These are phyloP conservation scores for Pholis gunnellus DNA, from an alignment of 2,113 vertebrate species.

Conservation along the genomic window DNA sequence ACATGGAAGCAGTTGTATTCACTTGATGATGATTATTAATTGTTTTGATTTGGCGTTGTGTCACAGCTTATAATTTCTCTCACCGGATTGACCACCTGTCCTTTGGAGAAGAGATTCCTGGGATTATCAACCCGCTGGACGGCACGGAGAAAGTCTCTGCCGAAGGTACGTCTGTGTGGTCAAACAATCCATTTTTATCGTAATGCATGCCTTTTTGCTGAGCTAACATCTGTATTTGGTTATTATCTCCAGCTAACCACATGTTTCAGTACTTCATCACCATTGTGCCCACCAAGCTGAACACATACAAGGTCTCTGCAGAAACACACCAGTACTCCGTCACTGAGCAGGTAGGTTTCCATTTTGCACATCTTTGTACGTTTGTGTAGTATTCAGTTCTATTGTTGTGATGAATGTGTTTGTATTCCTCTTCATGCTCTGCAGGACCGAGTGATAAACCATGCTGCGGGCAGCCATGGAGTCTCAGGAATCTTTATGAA, in stretches of 20 bases:
- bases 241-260: constrained; percentile 89
- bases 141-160: constrained; percentile 95
- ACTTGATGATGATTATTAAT: background rate
- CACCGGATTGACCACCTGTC: constrained; percentile 98
- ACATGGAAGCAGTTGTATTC: background rate
- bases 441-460: constrained; percentile 95
- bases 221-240: background rate
- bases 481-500: constrained; percentile 99
- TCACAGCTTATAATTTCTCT: constrained; percentile 96
- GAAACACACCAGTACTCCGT: constrained; percentile 98
- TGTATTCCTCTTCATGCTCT: background rate
- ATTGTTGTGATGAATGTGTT: background rate
- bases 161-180: constrained; percentile 86
- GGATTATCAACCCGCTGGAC: constrained; percentile 95
- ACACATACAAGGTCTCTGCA: constrained; percentile 93
- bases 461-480: constrained; percentile 96
- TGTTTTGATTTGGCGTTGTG: constrained; percentile 22
- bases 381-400: background rate
- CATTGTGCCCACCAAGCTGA: constrained; percentile 97
- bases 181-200: background rate
- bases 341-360: constrained; percentile 92
- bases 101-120: constrained; percentile 94
- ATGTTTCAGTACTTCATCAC: constrained; percentile 99
- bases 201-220: background rate
- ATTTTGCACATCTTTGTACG: background rate